phyloP scores from a whole-genome alignment of 2,113 vertebrate species.

The Meles meles region DNA sequence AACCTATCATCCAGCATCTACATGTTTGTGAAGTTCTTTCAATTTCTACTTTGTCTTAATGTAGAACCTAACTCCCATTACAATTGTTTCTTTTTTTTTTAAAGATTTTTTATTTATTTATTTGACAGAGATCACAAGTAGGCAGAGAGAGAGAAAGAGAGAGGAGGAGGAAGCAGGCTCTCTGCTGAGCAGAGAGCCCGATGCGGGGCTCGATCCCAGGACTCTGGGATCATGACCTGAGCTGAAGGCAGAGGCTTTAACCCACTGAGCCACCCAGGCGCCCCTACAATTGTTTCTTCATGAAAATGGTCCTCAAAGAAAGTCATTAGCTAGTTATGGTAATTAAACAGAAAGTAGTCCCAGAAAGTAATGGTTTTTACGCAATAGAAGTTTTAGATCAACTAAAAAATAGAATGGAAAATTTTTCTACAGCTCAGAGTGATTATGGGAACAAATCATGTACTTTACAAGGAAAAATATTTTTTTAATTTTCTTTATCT shows the following conservation, averaged over 20 bases:
- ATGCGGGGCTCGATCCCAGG: too few species aligned
- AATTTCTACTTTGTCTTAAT: not conserved
- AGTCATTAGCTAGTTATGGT: not conserved
- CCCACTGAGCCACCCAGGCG: too few species aligned
- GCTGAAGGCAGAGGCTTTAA: too few species aligned
- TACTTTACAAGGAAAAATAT: not conserved
- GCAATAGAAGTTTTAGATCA: not conserved
- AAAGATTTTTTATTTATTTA: too few species aligned
- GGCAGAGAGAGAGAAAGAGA: too few species aligned
- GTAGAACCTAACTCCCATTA: not conserved
- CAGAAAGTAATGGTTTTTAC: not conserved
- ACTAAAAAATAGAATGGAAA: not conserved
- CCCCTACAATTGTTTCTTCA: not conserved
- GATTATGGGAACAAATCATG: not conserved
- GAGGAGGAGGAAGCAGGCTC: too few species aligned
- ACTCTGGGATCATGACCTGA: too few species aligned
- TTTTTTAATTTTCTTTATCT: not conserved
- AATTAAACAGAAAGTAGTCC: not conserved
- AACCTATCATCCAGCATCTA: not conserved
- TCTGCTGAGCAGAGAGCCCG: too few species aligned
- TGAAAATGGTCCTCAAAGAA: constrained; percentile 1
- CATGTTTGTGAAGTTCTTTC: not conserved
- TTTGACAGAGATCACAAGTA: too few species aligned
- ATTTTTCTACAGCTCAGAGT: not conserved
- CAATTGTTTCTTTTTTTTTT: constrained; percentile 7